Evolutionary conservation across 2,888 invertebrate genomes (phyloP), one percentile per base, ranked within the genome.

Genomic region (Drosophila rellima): DNA sequence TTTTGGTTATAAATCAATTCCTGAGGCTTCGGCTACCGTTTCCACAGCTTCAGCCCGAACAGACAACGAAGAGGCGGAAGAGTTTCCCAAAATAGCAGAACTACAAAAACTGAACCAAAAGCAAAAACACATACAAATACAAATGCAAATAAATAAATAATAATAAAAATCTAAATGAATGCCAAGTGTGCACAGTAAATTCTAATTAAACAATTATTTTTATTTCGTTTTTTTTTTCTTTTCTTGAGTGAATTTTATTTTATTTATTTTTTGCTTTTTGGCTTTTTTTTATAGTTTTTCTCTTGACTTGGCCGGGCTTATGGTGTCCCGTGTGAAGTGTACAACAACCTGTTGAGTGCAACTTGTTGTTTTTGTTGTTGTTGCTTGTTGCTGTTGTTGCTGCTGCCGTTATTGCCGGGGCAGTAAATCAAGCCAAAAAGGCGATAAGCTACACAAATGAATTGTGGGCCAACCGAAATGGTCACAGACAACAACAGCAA

Each of bases 401-500:
- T 56, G 54, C 44, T 60, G 57, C 39, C 50, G 61, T 62, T 70
- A 42, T 47, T 57, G 74, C 40, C 33, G 74, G 44, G 60, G 86
- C 86, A 70, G 88, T 83, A 83, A 83, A 88, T 83, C 82, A 83
- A 83, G 72, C 86, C 86, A 80, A 80, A 86, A 77, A 86, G 88
- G 83, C 86, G 82, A 83, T 88, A 83, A 83, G 82, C 82, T 68
- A 83, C 86, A 77, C 78, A 81, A 82, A 85, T 69, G 76, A 80
- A 82, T 79, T 79, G 81, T 78, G 81, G 78, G 70, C 71, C 79
- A 79, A 59, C 63, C 55, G 61, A 82, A 84, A 81, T 75, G 72
- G 72, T 59, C 71, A 63, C 64, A 81, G 54, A 50, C 63, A 40
- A 52, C 59, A 74, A 50, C 59, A 66, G 48, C 39, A 42, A 11